phyloP scores from a whole-genome alignment of 2,888 invertebrate genomes.

The Dione juno region DNA sequence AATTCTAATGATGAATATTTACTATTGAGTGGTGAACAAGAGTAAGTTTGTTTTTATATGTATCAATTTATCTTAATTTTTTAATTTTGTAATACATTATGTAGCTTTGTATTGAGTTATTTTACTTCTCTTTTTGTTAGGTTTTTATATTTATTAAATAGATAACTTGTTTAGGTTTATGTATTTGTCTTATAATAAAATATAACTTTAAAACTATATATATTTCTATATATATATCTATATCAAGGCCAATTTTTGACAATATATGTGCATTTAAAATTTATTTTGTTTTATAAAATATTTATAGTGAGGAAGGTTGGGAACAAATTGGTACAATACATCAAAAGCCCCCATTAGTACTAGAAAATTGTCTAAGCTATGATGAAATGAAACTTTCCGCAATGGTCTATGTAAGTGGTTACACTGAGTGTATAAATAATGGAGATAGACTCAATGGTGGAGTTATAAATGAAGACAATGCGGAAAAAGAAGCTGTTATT shows the following conservation, averaged over 20 bases:
- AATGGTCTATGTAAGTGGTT: constrained; percentile 83
- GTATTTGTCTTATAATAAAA: too few relatives aligned
- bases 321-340: constrained; percentile 82
- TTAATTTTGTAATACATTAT: too few relatives aligned
- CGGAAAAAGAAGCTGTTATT: constrained; percentile 71
- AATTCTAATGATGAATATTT: constrained; percentile 76
- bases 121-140: too few relatives aligned
- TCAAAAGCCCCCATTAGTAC: constrained; percentile 78
- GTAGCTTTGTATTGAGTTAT: too few relatives aligned
- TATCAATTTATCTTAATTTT: too few relatives aligned
- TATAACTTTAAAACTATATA: too few relatives aligned
- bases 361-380: constrained; percentile 84
- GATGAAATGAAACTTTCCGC: constrained; percentile 86
- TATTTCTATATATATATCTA: too few relatives aligned
- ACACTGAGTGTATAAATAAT: constrained; percentile 84
- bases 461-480: constrained; percentile 67
- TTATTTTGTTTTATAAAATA: neutral
- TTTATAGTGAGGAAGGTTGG: constrained; percentile 79
- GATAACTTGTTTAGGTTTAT: too few relatives aligned
- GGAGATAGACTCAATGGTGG: constrained; percentile 82
- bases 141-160: too few relatives aligned
- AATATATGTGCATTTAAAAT: too few relatives aligned
- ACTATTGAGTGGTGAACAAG: constrained; percentile 74
- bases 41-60: constrained; percentile 56
- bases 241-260: too few relatives aligned